phyloP scores from a whole-genome alignment of 2,113 vertebrate species.

The zebrafish (Danio rerio) region GRCz12tu NC_133184.1:9208001-9208500 shows the following conservation, averaged over 20 bases:
- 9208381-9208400: conserved; percentile 49
- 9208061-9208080: conserved; percentile 80
- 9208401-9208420: conserved; percentile 45
- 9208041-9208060: conserved; percentile 67
- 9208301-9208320: conserved; percentile 50
- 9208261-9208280: conserved; percentile 64
- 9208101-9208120: conserved; percentile 10
- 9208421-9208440: conserved; percentile 84
- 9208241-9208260: conserved; percentile 58
- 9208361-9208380: conserved; percentile 71
- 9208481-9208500: neutral
- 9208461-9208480: conserved; percentile 52
- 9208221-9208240: conserved; percentile 59
- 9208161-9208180: conserved; percentile 61
- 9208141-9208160: conserved; percentile 53
- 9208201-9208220: conserved; percentile 75
- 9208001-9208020: conserved; percentile 38
- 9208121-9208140: conserved; percentile 36
- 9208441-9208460: conserved; percentile 82
- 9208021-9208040: conserved; percentile 69
- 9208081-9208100: conserved; percentile 17
- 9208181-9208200: conserved; percentile 66
- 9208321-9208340: conserved; percentile 62
- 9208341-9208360: conserved; percentile 65
- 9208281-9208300: conserved; percentile 69